Evolutionary conservation across 2,113 vertebrate genomes (phyloP), one percentile per base, ranked within the genome.

Genomic region (Ellobius talpinus): DNA sequence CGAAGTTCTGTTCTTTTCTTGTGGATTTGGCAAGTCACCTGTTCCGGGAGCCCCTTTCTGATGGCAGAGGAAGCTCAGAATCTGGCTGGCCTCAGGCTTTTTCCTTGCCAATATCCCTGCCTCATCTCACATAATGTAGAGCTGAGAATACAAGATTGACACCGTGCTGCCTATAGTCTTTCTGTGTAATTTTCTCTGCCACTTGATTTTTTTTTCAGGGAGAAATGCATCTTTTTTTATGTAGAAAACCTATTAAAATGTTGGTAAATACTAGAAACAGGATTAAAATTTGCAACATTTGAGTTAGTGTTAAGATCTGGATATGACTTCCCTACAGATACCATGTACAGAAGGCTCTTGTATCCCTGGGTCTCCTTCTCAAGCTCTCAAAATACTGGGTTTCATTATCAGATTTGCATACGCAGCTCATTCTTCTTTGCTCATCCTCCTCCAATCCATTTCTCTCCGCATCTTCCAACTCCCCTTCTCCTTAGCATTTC

Each of bases 1-100:
- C 45, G 77, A 95, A 95, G 55, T 87, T 89, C 79, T 93, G 47
- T 95, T 96, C 63, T 92, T 95, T 97, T 81, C 50, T 96, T 86
- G 61, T 65, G 58, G 70, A 39, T 87, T 93, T 96, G 96, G 93
- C 90, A 95, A 84, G 39, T 92, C 81, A 94, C 81, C 36, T 96
- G 47, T 95, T 92, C 47, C 36, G 55, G 70, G 86, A 58, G 81
- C 77, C 24, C 50, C 88, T 95, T 89, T 66, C 13, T 87, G 92
- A n/a, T 72, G 88, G 33, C 66, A 31, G 76, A n/a, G 76, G 93
- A 90, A 45, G 24, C 90, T 61, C 52, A 63, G 61, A 39, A 73
- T 78, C 52, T 89, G 88, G 85, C 50, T 89, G 72, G 66, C 58
- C 89, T 82, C 19, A 31, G 68, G 81, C 55, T 11, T 74, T 90